Percentiles rank a stretch among this genome's conserved stretches.
Evolutionary conservation across 2,888 invertebrate species (phyloP).

Genomic region (Mythimna ferrago): DNA sequence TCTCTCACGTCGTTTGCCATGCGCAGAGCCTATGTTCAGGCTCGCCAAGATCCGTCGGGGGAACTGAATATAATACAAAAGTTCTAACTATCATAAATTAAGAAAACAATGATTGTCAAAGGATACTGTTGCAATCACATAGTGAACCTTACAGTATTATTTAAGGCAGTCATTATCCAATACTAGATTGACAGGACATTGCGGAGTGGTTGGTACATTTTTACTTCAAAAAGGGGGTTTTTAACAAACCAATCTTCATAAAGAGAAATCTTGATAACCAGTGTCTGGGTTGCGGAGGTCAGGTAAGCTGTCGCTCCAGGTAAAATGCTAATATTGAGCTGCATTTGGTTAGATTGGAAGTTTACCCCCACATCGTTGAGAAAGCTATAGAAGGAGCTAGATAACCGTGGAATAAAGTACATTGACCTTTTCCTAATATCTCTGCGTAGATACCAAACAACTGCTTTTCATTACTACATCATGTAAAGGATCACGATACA

Average conservation of each 20-base stretch:
- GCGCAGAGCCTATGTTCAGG: no score
- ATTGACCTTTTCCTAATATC: no score
- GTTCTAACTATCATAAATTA: slow-evolving; percentile 56
- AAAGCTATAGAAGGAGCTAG: no score
- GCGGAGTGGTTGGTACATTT: background rate
- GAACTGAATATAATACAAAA: slow-evolving; percentile 43
- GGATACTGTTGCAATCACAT: slow-evolving; percentile 56
- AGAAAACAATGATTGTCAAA: slow-evolving; percentile 50
- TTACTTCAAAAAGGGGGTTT: background rate
- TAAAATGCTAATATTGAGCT: background rate
- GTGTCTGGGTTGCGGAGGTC: no score
- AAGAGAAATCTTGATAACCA: no score
- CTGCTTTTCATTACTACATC: no score
- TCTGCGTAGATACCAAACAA: no score
- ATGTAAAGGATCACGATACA: no score
- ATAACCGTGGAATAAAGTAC: no score
- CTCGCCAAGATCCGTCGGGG: no score
- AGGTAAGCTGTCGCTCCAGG: background rate
- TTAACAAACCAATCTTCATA: background rate
- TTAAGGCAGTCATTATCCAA: slow-evolving; percentile 57
- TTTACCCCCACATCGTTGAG: background rate
- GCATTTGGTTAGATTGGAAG: background rate
- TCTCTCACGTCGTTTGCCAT: no score
- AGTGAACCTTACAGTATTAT: slow-evolving; percentile 45
- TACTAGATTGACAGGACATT: slow-evolving; percentile 41